Evolutionary conservation across 2,888 invertebrate species (phyloP).

Genomic region (Coelopa pilipes): DNA sequence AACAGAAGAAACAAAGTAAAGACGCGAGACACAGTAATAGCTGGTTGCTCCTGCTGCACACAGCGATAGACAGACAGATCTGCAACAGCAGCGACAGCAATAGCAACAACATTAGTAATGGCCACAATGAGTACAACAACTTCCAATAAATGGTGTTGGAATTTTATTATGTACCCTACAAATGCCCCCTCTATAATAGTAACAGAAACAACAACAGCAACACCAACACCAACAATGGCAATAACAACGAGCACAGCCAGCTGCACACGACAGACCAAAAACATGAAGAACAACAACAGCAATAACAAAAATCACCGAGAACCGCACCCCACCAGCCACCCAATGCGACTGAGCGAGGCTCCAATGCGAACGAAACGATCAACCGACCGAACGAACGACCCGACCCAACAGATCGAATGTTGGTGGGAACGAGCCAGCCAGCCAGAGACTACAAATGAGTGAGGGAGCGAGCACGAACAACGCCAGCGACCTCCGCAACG

Average conservation of each 20-base stretch:
- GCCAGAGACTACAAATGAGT: too few relatives aligned
- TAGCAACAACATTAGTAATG: background rate
- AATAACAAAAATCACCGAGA: constrained; percentile 14
- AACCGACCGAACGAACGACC: too few relatives aligned
- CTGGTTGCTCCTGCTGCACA: background rate
- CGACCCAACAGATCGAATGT: too few relatives aligned
- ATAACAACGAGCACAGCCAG: background rate
- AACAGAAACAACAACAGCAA: background rate
- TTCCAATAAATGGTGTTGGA: constrained; percentile 4
- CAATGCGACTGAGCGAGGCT: constrained; percentile 20
- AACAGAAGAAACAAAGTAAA: constrained; percentile 5
- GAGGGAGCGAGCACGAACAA: too few relatives aligned
- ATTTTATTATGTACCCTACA: background rate
- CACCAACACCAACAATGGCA: too few relatives aligned
- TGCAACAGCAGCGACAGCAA: background rate
- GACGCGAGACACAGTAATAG: constrained; percentile 13
- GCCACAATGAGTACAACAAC: background rate
- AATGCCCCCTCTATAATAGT: too few relatives aligned
- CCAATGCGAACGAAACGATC: too few relatives aligned
- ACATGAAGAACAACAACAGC: background rate
- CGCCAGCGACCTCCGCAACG: too few relatives aligned
- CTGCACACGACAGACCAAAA: background rate
- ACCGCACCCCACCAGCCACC: constrained; percentile 35
- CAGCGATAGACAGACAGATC: background rate
- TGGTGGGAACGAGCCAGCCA: too few relatives aligned